A percentile compares a stretch with the other conserved stretches of the same genome.
phyloP scores from a whole-genome alignment of 1,140 invertebrate genomes.

The Planococcus citri region DNA sequence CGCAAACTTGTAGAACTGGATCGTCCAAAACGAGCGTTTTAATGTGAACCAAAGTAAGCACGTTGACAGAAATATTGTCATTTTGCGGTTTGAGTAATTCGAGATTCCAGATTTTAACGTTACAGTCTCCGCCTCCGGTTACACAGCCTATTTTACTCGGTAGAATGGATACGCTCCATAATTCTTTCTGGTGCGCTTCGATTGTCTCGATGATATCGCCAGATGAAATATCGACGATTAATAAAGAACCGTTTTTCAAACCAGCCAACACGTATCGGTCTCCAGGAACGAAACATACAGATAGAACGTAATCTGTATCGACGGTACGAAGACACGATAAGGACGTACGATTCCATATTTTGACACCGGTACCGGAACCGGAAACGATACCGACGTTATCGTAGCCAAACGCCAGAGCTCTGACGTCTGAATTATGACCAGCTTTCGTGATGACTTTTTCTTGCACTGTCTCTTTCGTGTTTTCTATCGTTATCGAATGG shows the following conservation, averaged over 20 bases:
- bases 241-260: conserved; percentile 69
- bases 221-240: conserved; percentile 75
- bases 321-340: conserved; percentile 71
- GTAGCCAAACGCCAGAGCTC: conserved; percentile 76
- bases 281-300: conserved; percentile 74
- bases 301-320: conserved; percentile 52
- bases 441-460: conserved; percentile 43
- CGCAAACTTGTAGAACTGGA: conserved; percentile 63
- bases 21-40: conserved; percentile 78
- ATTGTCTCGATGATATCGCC: conserved; percentile 64
- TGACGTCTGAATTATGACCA: conserved; percentile 82
- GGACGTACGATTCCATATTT: conserved; percentile 83
- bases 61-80: conserved; percentile 44
- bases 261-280: conserved; percentile 84
- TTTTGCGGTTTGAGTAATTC: conserved; percentile 56
- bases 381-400: conserved; percentile 77
- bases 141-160: conserved; percentile 68
- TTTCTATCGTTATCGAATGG: conserved; percentile 41
- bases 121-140: conserved; percentile 75
- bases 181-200: conserved; percentile 61
- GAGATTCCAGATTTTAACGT: conserved; percentile 90
- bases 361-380: conserved; percentile 71
- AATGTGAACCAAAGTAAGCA: conserved; percentile 65
- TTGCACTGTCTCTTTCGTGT: conserved; percentile 41
- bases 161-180: conserved; percentile 63